A percentile compares a stretch with the other conserved stretches of the same genome.
These are phyloP conservation scores for Pomacea maculata DNA, from an alignment of 1,140 invertebrate species.

Conservation along the genomic window DNA sequence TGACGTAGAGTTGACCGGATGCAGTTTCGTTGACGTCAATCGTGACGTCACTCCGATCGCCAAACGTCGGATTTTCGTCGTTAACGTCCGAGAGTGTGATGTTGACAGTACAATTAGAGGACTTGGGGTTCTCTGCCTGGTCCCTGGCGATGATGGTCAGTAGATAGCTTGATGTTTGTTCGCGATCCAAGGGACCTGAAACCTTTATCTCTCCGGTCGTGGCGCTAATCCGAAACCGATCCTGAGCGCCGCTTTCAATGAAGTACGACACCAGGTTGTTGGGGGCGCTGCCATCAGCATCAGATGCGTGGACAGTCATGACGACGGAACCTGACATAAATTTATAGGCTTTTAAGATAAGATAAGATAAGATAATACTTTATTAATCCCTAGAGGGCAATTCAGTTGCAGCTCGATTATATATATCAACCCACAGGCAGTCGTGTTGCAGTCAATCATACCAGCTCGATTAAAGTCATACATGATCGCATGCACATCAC, in stretches of 20 bases:
- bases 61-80: slow-evolving; percentile 11
- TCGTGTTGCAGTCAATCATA: no score
- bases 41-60: background rate
- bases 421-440: no score
- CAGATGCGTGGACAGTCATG: slow-evolving; percentile 2
- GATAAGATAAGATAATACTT: no score
- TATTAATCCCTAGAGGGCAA: no score
- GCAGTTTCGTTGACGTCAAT: background rate
- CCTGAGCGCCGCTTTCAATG: slow-evolving; percentile 21
- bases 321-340: background rate
- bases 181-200: slow-evolving; percentile 18
- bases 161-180: background rate
- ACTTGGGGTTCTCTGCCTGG: background rate
- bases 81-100: background rate
- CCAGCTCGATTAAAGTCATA: no score
- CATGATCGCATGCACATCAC: no score
- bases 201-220: slow-evolving; percentile 6
- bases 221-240: slow-evolving; percentile 23
- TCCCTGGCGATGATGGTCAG: slow-evolving; percentile 17
- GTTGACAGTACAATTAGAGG: background rate
- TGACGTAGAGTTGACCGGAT: background rate
- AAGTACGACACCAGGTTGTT: slow-evolving; percentile 23
- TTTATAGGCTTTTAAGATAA: no score
- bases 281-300: slow-evolving; percentile 23
- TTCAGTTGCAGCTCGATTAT: no score